Evolutionary conservation across 2,113 vertebrate species (phyloP).

Genomic region (Eubucco bourcierii): DNA sequence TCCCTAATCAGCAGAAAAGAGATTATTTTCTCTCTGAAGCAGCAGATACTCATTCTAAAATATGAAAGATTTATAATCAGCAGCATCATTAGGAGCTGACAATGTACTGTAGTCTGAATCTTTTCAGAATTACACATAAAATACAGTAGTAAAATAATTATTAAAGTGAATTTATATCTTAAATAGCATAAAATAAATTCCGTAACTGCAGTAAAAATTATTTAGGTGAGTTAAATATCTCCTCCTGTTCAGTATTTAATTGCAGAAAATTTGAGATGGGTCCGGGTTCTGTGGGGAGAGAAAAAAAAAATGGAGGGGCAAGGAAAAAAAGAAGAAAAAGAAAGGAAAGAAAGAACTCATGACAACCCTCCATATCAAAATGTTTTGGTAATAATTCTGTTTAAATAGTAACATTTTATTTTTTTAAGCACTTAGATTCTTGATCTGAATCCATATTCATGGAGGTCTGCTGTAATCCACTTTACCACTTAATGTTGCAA

Average conservation of each 20-base stretch:
- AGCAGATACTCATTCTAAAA: conserved; percentile 35
- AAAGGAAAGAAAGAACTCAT: neutral
- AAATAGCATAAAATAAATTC: conserved; percentile 77
- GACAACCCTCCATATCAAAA: conserved; percentile 74
- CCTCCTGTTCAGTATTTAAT: conserved; percentile 68
- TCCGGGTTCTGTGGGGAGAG: conserved; percentile 8
- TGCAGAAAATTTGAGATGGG: conserved; percentile 57
- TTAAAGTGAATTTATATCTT: conserved; percentile 72
- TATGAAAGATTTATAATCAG: conserved; percentile 10
- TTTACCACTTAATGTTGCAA: conserved; percentile 93
- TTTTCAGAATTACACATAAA: conserved; percentile 62
- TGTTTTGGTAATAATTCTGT: conserved; percentile 81
- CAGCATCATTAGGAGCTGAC: conserved; percentile 45
- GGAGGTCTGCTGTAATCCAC: conserved; percentile 88
- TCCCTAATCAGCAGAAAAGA: conserved; percentile 72
- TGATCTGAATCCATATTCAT: conserved; percentile 86
- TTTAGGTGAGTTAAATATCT: conserved; percentile 71
- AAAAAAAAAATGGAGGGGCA: neutral
- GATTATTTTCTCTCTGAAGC: conserved; percentile 55
- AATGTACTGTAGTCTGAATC: conserved; percentile 20
- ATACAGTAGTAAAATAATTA: conserved; percentile 69
- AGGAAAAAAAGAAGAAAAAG: neutral
- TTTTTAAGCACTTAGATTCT: conserved; percentile 83
- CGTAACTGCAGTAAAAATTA: conserved; percentile 62
- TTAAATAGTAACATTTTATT: conserved; percentile 81